Evolutionary conservation across 1,140 invertebrate genomes (phyloP).

Genomic region (Zaprionus gabonicus): DNA sequence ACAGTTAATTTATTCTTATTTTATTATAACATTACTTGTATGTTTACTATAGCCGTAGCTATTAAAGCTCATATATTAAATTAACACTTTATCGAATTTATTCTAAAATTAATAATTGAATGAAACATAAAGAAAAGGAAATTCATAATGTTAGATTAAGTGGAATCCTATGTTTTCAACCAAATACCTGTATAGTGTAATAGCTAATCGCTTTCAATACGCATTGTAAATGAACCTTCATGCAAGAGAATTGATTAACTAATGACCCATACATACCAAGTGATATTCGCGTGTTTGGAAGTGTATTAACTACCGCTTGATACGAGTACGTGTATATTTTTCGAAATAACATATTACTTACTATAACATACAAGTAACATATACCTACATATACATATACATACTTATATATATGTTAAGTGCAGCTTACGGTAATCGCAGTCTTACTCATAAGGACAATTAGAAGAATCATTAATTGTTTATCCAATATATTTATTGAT

Average conservation of each 20-base stretch:
- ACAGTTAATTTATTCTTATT: slow-evolving; percentile 37
- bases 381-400: slow-evolving; percentile 8
- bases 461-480: slow-evolving; percentile 13
- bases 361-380: slow-evolving; percentile 9
- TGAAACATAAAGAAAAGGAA: slow-evolving; percentile 13
- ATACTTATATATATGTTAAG: slow-evolving; percentile 8
- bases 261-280: slow-evolving; percentile 48
- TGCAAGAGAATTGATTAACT: slow-evolving; percentile 77
- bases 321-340: slow-evolving; percentile 46
- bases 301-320: slow-evolving; percentile 31
- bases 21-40: slow-evolving; percentile 12
- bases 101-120: slow-evolving; percentile 48
- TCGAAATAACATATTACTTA: slow-evolving; percentile 44
- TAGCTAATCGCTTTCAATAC: slow-evolving; percentile 60
- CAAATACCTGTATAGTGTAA: slow-evolving; percentile 36
- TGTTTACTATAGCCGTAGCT: slow-evolving; percentile 30
- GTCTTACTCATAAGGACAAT: slow-evolving; percentile 14
- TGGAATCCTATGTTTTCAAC: slow-evolving; percentile 33
- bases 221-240: slow-evolving; percentile 71
- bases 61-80: slow-evolving; percentile 36
- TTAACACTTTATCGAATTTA: slow-evolving; percentile 51
- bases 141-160: slow-evolving; percentile 25
- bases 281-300: slow-evolving; percentile 51
- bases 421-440: slow-evolving; percentile 10
- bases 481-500: slow-evolving; percentile 11